A percentile compares a stretch with the other conserved stretches of the same genome.
Evolutionary conservation across 2,113 vertebrate species (phyloP).

Genomic region (Alexandromys fortis): DNA sequence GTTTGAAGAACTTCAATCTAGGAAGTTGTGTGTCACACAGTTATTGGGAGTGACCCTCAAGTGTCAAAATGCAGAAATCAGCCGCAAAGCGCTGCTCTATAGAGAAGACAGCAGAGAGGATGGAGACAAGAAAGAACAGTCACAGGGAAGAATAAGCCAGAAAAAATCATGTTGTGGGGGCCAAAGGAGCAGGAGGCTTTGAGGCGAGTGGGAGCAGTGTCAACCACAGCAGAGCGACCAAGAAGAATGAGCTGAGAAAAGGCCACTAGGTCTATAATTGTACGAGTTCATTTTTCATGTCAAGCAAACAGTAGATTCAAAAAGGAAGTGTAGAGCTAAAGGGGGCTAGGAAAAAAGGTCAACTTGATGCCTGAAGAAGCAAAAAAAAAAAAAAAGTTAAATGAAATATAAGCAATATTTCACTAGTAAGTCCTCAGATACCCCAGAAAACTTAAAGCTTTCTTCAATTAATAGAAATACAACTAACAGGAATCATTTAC

Average conservation of each 20-base stretch:
- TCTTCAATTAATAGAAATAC: constrained; percentile 59
- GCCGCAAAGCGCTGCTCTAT: background rate
- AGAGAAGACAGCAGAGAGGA: background rate
- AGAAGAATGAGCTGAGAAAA: constrained; percentile 73
- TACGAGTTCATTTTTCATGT: constrained; percentile 78
- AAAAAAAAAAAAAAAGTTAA: constrained; percentile 73
- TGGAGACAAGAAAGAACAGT: background rate
- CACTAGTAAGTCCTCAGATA: constrained; percentile 54
- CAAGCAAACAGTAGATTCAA: constrained; percentile 71
- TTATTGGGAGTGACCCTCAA: background rate
- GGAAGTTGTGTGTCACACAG: background rate
- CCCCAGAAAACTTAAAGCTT: constrained; percentile 60
- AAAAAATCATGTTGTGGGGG: background rate
- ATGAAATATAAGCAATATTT: constrained; percentile 60
- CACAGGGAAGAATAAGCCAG: background rate
- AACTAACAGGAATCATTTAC: constrained; percentile 76
- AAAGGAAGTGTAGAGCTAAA: constrained; percentile 67
- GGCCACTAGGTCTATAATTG: constrained; percentile 69
- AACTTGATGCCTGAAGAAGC: constrained; percentile 74
- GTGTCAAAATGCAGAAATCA: background rate
- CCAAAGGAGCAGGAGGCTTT: constrained; percentile 44
- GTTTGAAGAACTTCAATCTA: background rate
- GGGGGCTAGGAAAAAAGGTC: constrained; percentile 71
- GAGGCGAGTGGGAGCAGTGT: background rate
- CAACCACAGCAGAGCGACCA: constrained; percentile 43